Percentiles rank a stretch among this genome's conserved stretches.
Conservation (phyloP, 2,113 vertebrate species). For the Sturnus vulgaris region DNA sequence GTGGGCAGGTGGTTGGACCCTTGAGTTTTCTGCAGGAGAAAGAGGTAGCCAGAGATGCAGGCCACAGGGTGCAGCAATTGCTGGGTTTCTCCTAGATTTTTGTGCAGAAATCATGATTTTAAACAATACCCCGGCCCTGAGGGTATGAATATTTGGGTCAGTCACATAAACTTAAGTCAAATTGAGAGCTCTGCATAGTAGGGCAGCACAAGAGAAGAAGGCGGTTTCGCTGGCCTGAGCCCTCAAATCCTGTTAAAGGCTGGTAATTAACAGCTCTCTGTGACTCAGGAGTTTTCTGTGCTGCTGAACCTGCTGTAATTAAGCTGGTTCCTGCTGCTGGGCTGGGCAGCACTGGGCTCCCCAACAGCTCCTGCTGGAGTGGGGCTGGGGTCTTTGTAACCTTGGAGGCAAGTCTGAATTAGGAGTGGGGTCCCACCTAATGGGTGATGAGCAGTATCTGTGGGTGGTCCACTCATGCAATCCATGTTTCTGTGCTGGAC, state of each 20-base stretch:
- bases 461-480: accelerated
- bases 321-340: not conserved
- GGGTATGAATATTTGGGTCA: conserved; percentile 21
- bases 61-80: not conserved
- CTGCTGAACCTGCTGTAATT: not conserved
- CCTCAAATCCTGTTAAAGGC: conserved; percentile 21
- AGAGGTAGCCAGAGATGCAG: not conserved
- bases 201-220: not conserved
- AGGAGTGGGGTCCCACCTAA: not conserved
- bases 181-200: not conserved
- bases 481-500: not conserved
- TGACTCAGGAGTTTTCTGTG: conserved; percentile 38
- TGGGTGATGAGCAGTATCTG: not conserved
- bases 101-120: not conserved
- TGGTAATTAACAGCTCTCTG: conserved; percentile 51
- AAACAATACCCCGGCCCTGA: not conserved
- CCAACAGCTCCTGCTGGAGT: not conserved
- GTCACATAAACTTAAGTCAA: not conserved
- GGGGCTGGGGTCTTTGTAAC: not conserved
- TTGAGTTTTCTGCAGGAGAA: not conserved
- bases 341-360: not conserved
- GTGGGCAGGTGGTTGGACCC: not conserved
- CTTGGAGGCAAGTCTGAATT: not conserved
- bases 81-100: not conserved
- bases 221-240: not conserved